These are phyloP conservation scores for Spodoptera littoralis DNA, from an alignment of 2,888 invertebrate species.

Conservation along the genomic window DNA sequence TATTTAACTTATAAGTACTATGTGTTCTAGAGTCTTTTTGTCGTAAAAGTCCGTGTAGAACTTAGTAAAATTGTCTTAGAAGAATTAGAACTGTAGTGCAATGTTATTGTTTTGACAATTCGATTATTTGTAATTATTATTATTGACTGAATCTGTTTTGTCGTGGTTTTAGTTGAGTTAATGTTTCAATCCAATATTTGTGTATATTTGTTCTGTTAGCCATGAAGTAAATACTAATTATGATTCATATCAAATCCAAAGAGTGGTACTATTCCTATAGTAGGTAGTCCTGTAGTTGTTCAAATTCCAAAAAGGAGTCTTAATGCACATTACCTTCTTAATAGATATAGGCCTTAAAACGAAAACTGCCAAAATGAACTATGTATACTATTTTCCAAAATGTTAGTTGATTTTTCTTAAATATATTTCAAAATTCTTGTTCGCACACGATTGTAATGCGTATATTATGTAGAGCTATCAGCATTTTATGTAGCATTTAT, in stretches of 20 bases:
- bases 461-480: conserved; percentile 32
- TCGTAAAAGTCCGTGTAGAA: conserved; percentile 13
- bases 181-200: background rate
- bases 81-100: conserved; percentile 20
- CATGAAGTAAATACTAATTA: too few relatives aligned
- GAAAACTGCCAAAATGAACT: too few relatives aligned
- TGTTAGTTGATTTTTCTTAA: background rate
- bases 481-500: conserved; percentile 60
- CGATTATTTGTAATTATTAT: conserved; percentile 26
- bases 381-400: too few relatives aligned
- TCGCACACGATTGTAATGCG: conserved; percentile 35
- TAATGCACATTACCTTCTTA: too few relatives aligned
- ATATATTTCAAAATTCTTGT: conserved; percentile 18
- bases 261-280: too few relatives aligned
- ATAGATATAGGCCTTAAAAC: too few relatives aligned
- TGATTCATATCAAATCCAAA: too few relatives aligned
- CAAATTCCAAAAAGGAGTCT: too few relatives aligned
- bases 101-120: conserved; percentile 8
- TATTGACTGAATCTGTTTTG: conserved; percentile 27
- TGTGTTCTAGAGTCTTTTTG: too few relatives aligned
- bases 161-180: conserved; percentile 1
- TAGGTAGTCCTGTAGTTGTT: too few relatives aligned
- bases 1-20: too few relatives aligned
- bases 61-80: conserved; percentile 18
- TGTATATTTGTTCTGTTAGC: too few relatives aligned